Percentiles rank a stretch among this genome's conserved stretches.
phyloP scores from a whole-genome alignment of 2,797 vertebrate species.

The Lacerta bilineata region DNA sequence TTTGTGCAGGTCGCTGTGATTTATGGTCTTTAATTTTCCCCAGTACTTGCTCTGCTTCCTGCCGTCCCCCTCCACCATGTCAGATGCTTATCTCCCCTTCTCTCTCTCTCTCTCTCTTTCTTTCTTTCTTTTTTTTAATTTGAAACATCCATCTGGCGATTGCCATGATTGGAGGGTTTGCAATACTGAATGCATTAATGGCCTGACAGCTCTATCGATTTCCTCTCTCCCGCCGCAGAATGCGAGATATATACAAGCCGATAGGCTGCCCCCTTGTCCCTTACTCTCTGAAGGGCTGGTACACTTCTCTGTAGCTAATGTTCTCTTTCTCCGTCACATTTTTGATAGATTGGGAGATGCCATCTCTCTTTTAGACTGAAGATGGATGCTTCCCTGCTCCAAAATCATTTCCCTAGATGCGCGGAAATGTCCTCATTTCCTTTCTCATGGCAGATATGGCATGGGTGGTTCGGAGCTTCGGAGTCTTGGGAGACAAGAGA shows the following conservation, averaged over 20 bases:
- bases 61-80: conserved; percentile 50
- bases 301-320: conserved; percentile 34
- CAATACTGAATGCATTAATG: conserved; percentile 47
- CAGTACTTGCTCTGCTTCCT: conserved; percentile 16
- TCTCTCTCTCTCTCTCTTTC: neutral
- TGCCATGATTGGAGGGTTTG: conserved; percentile 37
- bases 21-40: conserved; percentile 68
- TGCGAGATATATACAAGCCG: conserved; percentile 49
- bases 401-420: neutral
- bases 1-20: conserved; percentile 41
- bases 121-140: conserved; percentile 50
- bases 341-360: conserved; percentile 47
- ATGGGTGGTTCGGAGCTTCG: conserved; percentile 4
- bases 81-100: conserved; percentile 59
- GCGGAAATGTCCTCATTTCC: conserved; percentile 29
- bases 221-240: conserved; percentile 61
- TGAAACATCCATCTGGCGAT: conserved; percentile 68
- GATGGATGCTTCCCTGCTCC: conserved; percentile 44
- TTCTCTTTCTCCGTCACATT: conserved; percentile 45
- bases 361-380: conserved; percentile 1
- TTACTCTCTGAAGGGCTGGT: conserved; percentile 46
- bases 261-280: conserved; percentile 53
- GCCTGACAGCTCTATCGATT: conserved; percentile 70
- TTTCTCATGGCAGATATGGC: conserved; percentile 4
- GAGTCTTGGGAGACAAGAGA: neutral